Evolutionary conservation across 2,113 vertebrate genomes (phyloP).

Genomic region (Cisticola juncidis): DNA sequence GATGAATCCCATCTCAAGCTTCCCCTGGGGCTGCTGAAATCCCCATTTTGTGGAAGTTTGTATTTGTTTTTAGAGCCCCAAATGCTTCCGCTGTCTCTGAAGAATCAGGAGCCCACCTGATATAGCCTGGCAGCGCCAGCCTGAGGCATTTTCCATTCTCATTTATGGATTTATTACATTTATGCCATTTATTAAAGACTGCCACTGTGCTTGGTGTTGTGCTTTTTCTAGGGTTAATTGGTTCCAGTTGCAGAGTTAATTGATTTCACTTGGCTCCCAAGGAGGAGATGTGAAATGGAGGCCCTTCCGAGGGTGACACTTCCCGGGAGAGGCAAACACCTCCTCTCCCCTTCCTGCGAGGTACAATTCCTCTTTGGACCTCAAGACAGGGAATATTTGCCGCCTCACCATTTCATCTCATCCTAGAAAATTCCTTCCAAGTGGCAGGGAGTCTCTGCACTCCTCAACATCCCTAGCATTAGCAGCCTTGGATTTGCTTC

Average conservation of each 20-base stretch:
- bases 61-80: background rate
- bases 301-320: background rate
- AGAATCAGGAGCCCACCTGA: background rate
- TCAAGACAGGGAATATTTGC: background rate
- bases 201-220: background rate
- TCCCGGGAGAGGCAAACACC: background rate
- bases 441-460: background rate
- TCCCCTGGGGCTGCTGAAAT: background rate
- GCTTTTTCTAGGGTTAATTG: background rate
- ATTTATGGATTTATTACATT: background rate
- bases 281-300: slow-evolving; percentile 21
- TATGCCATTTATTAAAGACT: background rate
- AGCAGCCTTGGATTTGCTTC: background rate
- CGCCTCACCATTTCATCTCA: background rate
- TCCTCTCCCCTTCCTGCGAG: background rate
- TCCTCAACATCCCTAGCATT: background rate
- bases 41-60: too few species aligned
- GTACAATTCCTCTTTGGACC: background rate
- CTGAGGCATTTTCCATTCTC: background rate
- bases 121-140: background rate
- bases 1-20: background rate
- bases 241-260: slow-evolving; percentile 24
- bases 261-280: slow-evolving; percentile 23
- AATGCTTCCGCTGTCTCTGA: background rate
- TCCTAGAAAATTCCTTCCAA: background rate